A percentile compares a stretch with the other conserved stretches of the same genome.
phyloP scores from a whole-genome alignment of 2,797 vertebrate genomes.

The Anas flavirostris region DNA sequence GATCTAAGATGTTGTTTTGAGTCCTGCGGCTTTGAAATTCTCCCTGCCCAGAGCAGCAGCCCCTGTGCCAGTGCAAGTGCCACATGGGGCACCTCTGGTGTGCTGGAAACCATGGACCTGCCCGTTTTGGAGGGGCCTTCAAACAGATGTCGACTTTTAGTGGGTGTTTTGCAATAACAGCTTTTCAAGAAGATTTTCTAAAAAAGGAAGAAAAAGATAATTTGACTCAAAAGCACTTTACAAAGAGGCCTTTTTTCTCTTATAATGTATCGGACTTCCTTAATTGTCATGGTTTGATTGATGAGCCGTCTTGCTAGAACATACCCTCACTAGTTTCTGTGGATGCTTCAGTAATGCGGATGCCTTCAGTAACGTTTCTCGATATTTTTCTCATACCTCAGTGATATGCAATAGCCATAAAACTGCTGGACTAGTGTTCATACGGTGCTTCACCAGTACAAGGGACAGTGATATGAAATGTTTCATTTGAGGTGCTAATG shows the following conservation, averaged over 20 bases:
- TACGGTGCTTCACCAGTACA: slow-evolving; percentile 83
- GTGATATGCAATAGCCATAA: slow-evolving; percentile 83
- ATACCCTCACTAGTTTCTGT: background rate
- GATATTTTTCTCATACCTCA: slow-evolving; percentile 86
- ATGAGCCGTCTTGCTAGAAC: slow-evolving; percentile 21
- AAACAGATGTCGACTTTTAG: background rate
- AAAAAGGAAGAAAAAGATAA: background rate
- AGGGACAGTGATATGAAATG: slow-evolving; percentile 72
- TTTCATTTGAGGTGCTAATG: slow-evolving; percentile 70
- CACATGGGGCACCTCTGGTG: background rate
- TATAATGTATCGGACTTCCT: slow-evolving; percentile 32
- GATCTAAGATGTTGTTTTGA: background rate
- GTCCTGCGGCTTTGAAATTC: background rate
- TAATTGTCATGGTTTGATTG: slow-evolving; percentile 5
- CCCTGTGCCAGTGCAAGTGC: background rate
- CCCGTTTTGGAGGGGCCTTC: slow-evolving; percentile 29
- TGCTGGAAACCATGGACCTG: background rate
- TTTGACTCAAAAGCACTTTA: slow-evolving; percentile 73
- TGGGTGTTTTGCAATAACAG: slow-evolving; percentile 43
- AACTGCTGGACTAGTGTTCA: slow-evolving; percentile 70
- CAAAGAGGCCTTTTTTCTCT: background rate
- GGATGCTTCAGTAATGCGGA: slow-evolving; percentile 5
- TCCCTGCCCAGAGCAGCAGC: background rate
- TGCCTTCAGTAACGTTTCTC: slow-evolving; percentile 42
- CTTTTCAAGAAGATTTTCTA: background rate